phyloP scores from a whole-genome alignment of 2,797 vertebrate species.

The Leptoclinus maculatus region DNA sequence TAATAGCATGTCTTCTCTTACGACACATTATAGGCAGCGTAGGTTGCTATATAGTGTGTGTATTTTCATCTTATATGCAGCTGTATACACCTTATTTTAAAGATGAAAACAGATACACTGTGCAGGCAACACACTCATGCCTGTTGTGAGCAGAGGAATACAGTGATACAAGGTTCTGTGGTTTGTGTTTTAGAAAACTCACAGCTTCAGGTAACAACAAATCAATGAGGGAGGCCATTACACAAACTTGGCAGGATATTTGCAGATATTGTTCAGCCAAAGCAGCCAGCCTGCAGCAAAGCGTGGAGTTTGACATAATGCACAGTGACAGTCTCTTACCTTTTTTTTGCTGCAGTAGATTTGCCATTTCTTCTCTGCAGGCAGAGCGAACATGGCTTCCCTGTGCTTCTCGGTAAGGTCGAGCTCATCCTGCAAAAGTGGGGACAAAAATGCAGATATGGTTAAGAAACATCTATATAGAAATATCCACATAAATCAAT shows the following conservation, averaged over 20 bases:
- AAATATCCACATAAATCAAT: conserved; percentile 46
- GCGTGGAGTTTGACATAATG: conserved; percentile 2
- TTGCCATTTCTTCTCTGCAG: conserved; percentile 99
- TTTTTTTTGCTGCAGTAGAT: conserved; percentile 99
- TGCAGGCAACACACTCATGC: conserved; percentile 31
- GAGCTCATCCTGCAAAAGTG: conserved; percentile 91
- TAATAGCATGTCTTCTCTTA: neutral
- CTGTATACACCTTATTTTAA: neutral
- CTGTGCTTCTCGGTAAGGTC: conserved; percentile 99
- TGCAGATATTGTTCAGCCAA: conserved; percentile 11
- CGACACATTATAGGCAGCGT: neutral
- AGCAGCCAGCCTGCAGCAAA: neutral
- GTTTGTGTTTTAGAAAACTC: conserved; percentile 24
- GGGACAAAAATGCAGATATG: conserved; percentile 11
- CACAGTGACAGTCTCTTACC: conserved; percentile 78
- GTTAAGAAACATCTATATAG: neutral
- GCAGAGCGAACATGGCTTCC: conserved; percentile 98
- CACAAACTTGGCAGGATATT: conserved; percentile 40
- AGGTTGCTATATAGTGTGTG: neutral
- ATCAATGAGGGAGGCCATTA: conserved; percentile 32
- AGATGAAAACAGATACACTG: conserved; percentile 13
- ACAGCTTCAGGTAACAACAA: conserved; percentile 44
- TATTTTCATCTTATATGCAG: neutral
- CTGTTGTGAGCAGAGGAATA: conserved; percentile 23
- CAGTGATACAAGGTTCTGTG: conserved; percentile 3